These are phyloP conservation scores for Cryptotis parvus DNA, from an alignment of 2,113 vertebrate species.

Conservation along the genomic window DNA sequence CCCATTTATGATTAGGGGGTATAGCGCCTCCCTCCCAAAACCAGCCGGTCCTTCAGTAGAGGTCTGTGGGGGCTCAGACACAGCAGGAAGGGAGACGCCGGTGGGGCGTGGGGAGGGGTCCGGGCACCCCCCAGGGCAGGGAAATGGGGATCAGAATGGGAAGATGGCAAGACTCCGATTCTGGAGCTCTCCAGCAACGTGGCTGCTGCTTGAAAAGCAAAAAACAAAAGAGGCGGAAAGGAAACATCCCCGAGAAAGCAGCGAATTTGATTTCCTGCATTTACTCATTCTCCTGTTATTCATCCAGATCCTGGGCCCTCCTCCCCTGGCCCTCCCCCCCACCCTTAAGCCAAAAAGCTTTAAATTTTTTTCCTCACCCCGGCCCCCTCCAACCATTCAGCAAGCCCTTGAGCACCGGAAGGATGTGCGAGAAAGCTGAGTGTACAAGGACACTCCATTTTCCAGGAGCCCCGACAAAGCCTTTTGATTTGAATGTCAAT, in stretches of 20 bases:
- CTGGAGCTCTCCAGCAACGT: background rate
- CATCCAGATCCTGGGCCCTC: conserved; percentile 50
- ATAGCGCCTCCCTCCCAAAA: no score
- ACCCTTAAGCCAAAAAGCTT: background rate
- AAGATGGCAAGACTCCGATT: background rate
- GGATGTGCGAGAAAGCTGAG: conserved; percentile 66
- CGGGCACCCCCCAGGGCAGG: no score
- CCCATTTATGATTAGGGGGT: no score
- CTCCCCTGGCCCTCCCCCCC: background rate
- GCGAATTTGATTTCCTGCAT: conserved; percentile 48
- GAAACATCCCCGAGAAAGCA: conserved; percentile 50
- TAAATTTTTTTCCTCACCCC: background rate
- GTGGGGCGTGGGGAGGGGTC: no score
- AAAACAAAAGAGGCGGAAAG: background rate
- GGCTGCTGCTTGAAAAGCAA: conserved; percentile 49
- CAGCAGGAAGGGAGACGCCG: no score
- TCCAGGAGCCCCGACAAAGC: conserved; percentile 74
- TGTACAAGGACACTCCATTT: conserved; percentile 79
- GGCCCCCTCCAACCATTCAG: conserved; percentile 58
- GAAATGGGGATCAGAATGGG: background rate
- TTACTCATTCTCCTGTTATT: conserved; percentile 71
- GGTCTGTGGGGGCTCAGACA: no score
- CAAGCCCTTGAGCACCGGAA: conserved; percentile 67
- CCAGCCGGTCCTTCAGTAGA: no score
- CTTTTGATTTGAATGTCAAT: conserved; percentile 86